Conservation (phyloP, 2,888 invertebrate species). For the Tetragonula carbonaria region DNA sequence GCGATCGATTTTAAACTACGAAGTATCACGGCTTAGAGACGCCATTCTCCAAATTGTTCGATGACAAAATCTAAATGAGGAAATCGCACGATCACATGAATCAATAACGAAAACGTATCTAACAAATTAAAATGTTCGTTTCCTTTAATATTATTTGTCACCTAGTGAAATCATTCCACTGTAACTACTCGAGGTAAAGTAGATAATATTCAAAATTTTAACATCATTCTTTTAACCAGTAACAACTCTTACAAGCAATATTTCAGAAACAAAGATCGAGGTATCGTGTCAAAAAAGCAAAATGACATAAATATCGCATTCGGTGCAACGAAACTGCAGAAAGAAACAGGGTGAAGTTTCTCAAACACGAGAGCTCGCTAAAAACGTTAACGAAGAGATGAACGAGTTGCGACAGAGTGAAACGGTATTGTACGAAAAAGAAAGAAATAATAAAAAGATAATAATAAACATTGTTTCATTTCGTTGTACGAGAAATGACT, state of each 20-base stretch:
- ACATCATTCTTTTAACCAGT: too few relatives aligned
- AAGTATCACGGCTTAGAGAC: background rate
- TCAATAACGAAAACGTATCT: background rate
- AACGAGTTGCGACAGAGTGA: background rate
- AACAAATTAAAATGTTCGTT: background rate
- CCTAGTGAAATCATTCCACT: too few relatives aligned
- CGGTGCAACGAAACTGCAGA: too few relatives aligned
- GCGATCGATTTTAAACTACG: constrained; percentile 21
- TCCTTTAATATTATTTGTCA: background rate
- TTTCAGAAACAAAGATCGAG: background rate
- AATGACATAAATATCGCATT: background rate
- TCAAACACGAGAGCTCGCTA: background rate
- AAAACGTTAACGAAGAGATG: constrained; percentile 1
- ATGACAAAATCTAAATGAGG: background rate
- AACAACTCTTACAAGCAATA: background rate
- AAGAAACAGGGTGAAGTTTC: background rate
- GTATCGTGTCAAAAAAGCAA: background rate
- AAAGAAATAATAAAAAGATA: background rate
- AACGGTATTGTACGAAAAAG: background rate
- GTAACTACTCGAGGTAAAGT: background rate
- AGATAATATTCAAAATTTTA: background rate
- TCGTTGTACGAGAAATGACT: background rate
- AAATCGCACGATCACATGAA: background rate
- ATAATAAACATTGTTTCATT: background rate
- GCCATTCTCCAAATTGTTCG: background rate